Evolutionary conservation across 2,888 invertebrate species (phyloP).

Genomic region (Archips xylosteana): DNA sequence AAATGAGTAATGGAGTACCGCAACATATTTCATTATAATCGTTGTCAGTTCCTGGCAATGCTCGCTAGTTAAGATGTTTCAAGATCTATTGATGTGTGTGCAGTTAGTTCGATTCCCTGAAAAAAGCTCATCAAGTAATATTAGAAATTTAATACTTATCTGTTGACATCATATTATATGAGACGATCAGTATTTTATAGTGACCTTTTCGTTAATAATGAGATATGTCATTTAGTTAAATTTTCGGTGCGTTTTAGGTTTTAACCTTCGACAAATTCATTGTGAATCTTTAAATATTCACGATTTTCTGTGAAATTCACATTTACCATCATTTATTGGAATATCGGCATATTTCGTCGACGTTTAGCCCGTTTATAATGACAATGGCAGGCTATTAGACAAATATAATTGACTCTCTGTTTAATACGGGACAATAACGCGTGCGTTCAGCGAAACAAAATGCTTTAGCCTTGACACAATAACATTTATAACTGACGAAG

Average conservation of each 20-base stretch:
- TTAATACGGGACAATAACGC: slow-evolving; percentile 62
- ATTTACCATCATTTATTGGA: neutral
- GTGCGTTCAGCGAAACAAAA: slow-evolving; percentile 53
- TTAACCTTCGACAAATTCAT: neutral
- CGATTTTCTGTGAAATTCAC: neutral
- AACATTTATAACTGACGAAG: slow-evolving; percentile 75
- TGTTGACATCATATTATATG: slow-evolving; percentile 39
- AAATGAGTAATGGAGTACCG: slow-evolving; percentile 37
- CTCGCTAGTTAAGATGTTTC: slow-evolving; percentile 50
- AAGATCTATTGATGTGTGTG: slow-evolving; percentile 50
- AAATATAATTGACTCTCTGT: slow-evolving; percentile 52
- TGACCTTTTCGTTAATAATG: neutral
- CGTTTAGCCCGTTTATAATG: slow-evolving; percentile 25
- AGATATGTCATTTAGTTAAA: too few species aligned
- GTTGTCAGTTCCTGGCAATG: slow-evolving; percentile 45
- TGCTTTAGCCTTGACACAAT: slow-evolving; percentile 77
- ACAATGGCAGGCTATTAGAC: slow-evolving; percentile 51
- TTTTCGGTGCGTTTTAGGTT: neutral
- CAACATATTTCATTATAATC: slow-evolving; percentile 46
- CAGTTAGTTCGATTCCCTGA: slow-evolving; percentile 41
- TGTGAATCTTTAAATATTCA: neutral
- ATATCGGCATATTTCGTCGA: neutral
- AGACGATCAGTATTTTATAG: neutral
- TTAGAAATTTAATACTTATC: slow-evolving; percentile 41
- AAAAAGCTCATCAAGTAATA: slow-evolving; percentile 47